Evolutionary conservation across 2,797 vertebrate genomes (phyloP), one percentile per base, ranked within the genome.

Genomic region (Holocentrus rufus): DNA sequence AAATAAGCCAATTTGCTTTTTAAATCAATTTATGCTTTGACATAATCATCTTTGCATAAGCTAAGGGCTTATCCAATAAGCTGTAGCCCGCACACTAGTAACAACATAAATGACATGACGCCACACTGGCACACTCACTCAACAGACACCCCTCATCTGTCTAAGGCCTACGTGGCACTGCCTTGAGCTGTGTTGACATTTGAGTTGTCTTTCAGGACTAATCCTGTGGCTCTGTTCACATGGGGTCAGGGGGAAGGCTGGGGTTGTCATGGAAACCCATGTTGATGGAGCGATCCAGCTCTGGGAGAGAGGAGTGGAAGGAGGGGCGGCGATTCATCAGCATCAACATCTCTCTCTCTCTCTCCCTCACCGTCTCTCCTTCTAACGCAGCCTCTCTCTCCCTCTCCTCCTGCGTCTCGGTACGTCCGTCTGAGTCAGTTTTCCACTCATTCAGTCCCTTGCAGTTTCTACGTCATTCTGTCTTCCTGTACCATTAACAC

Each of bases 241-340:
- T 88, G 90, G 92, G 93, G 91, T 91, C 85, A 89, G 85, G 82
- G 81, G 82, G 85, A 83, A 90, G 89, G 88, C 76, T 87, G 81
- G 46, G 58, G 93, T 94, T 91, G 83, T 85, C 90, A 91, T 88
- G 87, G 90, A 82, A 93, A 94, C 93, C 85, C 76, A 78, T 68
- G 85, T 83, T 88, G 90, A 93, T 89, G 88, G 90, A 91, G 87
- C 68, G 85, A 88, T 82, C 44, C 72, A 77, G 85, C 87, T 86
- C 84, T 52, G 68, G 79, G 80, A 85, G 89, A 83, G 80, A 85
- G 36, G 74, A 83, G 76, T 4, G 1, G 68, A 76, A 72, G 84
- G 86, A 83, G 75, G 81, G 87, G 77, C 46, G 50, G 58, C 71
- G 44, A 73, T 85, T 89, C 75, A 85, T 83, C 84, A 74, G 76